phyloP scores from a whole-genome alignment of 2,113 vertebrate genomes.

The Ceyx melanurus region DNA sequence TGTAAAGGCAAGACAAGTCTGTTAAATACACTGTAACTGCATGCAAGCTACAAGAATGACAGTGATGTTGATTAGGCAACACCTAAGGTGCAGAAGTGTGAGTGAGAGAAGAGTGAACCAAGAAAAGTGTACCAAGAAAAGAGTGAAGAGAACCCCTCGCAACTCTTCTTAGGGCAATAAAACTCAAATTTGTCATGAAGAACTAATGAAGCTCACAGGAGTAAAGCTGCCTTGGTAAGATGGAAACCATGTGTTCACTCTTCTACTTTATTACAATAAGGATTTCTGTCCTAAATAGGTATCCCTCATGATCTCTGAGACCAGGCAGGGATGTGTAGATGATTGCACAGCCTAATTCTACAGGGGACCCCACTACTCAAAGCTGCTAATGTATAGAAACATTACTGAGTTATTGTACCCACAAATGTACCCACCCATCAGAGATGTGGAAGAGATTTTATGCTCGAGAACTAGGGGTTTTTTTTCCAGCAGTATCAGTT shows the following conservation, averaged over 20 bases:
- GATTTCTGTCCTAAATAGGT: neutral
- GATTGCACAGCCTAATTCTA: neutral
- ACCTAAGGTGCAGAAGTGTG: fast-evolving
- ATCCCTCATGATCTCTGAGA: neutral
- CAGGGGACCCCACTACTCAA: neutral
- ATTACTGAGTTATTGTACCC: neutral
- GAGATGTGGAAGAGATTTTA: neutral
- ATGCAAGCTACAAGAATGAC: neutral
- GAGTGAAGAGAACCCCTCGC: neutral
- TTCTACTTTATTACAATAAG: neutral
- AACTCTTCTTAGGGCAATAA: neutral
- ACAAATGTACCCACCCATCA: fast-evolving
- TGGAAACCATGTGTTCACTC: neutral
- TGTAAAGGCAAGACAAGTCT: neutral
- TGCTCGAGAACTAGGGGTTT: fast-evolving
- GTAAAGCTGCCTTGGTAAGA: neutral
- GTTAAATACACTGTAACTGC: neutral
- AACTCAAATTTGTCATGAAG: neutral
- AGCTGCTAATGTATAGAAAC: neutral
- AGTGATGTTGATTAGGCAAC: neutral
- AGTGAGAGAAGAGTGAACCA: neutral
- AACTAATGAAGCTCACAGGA: neutral
- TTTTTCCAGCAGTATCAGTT: neutral
- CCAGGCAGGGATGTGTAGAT: neutral
- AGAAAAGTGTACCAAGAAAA: neutral